Evolutionary conservation across 2,113 vertebrate species (phyloP).

Genomic region (Rattus rattus): DNA sequence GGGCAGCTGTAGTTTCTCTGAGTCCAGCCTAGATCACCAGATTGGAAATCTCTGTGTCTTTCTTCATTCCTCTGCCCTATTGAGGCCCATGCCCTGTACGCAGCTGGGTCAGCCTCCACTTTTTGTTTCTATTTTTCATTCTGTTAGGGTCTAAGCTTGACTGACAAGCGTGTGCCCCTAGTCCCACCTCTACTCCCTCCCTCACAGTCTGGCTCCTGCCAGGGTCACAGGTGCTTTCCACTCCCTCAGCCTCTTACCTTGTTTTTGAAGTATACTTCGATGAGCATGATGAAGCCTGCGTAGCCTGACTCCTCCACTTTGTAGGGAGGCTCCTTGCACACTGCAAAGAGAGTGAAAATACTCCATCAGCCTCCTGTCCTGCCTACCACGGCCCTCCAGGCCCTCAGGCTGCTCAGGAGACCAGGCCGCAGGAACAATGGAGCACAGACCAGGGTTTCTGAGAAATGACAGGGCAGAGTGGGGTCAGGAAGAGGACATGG

Average conservation of each 20-base stretch:
- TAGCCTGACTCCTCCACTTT: conserved; percentile 99
- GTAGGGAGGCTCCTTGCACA: conserved; percentile 99
- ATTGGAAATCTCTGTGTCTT: background rate
- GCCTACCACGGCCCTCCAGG: background rate
- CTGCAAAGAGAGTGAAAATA: conserved; percentile 85
- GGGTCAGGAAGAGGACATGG: background rate
- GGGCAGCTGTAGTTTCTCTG: background rate
- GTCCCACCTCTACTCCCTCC: background rate
- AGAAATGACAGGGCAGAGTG: background rate
- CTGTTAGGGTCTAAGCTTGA: background rate
- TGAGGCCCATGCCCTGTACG: background rate
- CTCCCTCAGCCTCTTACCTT: conserved; percentile 87
- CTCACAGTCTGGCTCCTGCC: background rate
- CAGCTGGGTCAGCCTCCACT: too few species aligned
- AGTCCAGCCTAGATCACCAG: background rate
- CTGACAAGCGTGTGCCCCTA: background rate
- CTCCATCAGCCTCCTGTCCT: background rate
- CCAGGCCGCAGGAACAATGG: background rate
- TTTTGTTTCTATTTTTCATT: background rate
- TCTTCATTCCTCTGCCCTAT: background rate
- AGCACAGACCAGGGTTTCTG: background rate
- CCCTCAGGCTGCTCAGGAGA: background rate
- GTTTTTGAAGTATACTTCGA: conserved; percentile 99
- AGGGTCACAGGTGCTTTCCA: background rate
- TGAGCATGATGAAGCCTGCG: conserved; percentile 99